Conservation (phyloP, 2,888 invertebrate genomes). For the Sialis lutaria region DNA sequence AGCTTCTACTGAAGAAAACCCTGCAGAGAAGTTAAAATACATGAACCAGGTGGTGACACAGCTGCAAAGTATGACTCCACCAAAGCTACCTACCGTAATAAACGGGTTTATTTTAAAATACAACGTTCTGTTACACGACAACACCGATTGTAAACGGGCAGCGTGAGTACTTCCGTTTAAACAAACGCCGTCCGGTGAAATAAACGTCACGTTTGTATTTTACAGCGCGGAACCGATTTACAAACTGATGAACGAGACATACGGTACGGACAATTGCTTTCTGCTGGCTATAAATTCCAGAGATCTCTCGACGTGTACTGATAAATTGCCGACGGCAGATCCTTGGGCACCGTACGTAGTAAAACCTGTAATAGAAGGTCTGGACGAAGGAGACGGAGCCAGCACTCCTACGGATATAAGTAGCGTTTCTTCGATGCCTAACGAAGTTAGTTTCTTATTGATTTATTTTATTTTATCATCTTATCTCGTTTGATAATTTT, state of each 20-base stretch:
- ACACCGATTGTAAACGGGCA: conserved; percentile 32
- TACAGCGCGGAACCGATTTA: conserved; percentile 68
- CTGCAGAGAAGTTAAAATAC: conserved; percentile 64
- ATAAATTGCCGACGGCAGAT: conserved; percentile 48
- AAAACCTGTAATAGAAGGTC: not conserved
- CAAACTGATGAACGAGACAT: conserved; percentile 70
- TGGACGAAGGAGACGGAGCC: conserved; percentile 19
- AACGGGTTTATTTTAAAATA: conserved; percentile 66
- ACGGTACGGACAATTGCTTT: conserved; percentile 77
- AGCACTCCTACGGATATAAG: conserved; percentile 22
- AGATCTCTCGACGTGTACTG: conserved; percentile 29
- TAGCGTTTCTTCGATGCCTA: no score
- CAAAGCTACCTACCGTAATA: conserved; percentile 71
- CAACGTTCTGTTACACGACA: conserved; percentile 81
- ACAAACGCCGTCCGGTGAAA: no score
- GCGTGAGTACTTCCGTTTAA: not conserved
- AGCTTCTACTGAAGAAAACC: conserved; percentile 54
- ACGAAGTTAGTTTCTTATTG: no score
- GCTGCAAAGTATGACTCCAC: conserved; percentile 54
- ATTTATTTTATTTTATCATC: no score
- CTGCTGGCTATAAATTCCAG: conserved; percentile 79
- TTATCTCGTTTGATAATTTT: no score
- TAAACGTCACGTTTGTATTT: conserved; percentile 10
- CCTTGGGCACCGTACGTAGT: conserved; percentile 71
- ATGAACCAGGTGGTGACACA: conserved; percentile 67